Evolutionary conservation across 1,140 invertebrate genomes (phyloP), one percentile per base, ranked within the genome.

Genomic region (Drosophila mojavensis): DNA sequence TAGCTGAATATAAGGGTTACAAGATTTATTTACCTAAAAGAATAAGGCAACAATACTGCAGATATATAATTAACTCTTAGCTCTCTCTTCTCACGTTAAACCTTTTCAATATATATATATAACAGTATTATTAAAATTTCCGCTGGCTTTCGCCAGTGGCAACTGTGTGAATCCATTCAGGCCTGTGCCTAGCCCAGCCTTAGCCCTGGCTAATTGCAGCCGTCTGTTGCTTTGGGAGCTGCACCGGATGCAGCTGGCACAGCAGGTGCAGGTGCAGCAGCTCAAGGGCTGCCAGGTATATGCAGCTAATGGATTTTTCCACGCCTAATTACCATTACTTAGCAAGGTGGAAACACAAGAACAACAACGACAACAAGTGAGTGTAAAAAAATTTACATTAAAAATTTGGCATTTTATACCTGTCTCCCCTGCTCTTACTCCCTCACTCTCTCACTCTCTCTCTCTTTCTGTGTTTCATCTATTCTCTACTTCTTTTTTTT

Each of bases 311-410:
- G 84, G 83, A 89, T 88, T 88, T 83, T 82, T 83, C 84, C 84
- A 88, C 66, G 76, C 79, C 83, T 88, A 88, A 88, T 88, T 88
- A 88, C 84, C 84, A 83, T 89, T 78, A 79, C 85, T 88, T 78
- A 69, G 65, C 59, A 13, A 51, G 24, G 15, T 15, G 7, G 43
- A 47, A 15, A 55, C 54, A 48, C 59, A 81, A 77, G 50, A 76
- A 9, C 47, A 81, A 77, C 53, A 76, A 9, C 47, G 9, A 20
- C 43, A 45, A 50, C 56, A 73, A 55, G 41, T 65, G 63, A 75
- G 66, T 62, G 51, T 54, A 70, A 62, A 66, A 66, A 86, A 89
- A 83, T 79, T 79, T 83, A 55, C 79, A 88, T 79, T 86, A 88
- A 88, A 85, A 83, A 79, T 86, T 74, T 30, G 13, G 48, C 45